These are phyloP conservation scores for Myiotriccus ornatus DNA, from an alignment of 2,797 vertebrate genomes.

Conservation along the genomic window DNA sequence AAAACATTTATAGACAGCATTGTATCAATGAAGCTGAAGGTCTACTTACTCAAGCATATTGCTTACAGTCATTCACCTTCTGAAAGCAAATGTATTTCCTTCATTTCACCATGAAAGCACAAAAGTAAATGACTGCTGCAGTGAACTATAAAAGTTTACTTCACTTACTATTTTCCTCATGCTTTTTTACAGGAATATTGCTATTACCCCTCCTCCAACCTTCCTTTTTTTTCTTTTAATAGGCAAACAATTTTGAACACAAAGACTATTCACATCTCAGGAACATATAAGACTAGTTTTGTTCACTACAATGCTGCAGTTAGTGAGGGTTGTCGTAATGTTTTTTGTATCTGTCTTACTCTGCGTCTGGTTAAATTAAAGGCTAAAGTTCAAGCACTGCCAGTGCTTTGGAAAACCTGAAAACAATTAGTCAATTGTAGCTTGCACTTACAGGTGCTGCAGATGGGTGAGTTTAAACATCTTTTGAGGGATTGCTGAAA, in stretches of 20 bases:
- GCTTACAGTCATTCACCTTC: not conserved
- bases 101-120: not conserved
- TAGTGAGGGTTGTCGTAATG: conserved; percentile 6
- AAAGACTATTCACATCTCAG: conserved; percentile 37
- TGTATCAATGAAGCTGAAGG: not conserved
- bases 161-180: not conserved
- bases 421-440: conserved; percentile 50
- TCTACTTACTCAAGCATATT: not conserved
- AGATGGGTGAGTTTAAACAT: conserved; percentile 93
- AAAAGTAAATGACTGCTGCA: not conserved
- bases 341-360: conserved; percentile 14
- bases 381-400: conserved; percentile 39
- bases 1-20: not conserved
- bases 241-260: conserved; percentile 8
- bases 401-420: conserved; percentile 43
- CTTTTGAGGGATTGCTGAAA: conserved; percentile 87
- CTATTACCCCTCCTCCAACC: not conserved
- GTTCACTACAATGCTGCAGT: not conserved
- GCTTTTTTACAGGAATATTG: not conserved
- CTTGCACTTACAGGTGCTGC: conserved; percentile 89
- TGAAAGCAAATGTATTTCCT: not conserved
- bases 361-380: conserved; percentile 48
- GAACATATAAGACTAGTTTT: conserved; percentile 11
- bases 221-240: not conserved
- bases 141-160: not conserved